phyloP scores from a whole-genome alignment of 1,140 invertebrate species.

The Anastrepha ludens region DNA sequence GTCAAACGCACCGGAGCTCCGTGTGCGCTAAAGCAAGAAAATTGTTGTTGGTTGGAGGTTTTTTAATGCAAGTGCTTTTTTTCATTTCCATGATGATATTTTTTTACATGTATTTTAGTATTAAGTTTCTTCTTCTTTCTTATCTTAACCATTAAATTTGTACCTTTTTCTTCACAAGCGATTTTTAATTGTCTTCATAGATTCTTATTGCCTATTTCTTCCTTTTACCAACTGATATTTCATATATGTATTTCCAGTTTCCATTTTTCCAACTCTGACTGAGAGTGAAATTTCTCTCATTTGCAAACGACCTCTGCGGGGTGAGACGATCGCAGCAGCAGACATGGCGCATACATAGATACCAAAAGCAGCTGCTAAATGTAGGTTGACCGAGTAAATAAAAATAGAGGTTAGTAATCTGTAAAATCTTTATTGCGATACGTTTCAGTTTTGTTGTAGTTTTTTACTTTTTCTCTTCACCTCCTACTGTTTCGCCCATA shows the following conservation, averaged over 20 bases:
- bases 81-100: too few species aligned
- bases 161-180: too few species aligned
- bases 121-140: too few species aligned
- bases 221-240: neutral
- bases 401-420: neutral
- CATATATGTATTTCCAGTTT: neutral
- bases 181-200: too few species aligned
- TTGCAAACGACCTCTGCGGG: conserved; percentile 35
- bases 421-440: neutral
- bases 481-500: neutral
- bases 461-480: neutral
- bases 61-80: too few species aligned
- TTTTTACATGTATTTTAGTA: too few species aligned
- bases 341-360: neutral
- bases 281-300: conserved; percentile 12
- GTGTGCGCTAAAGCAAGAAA: too few species aligned
- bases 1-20: too few species aligned
- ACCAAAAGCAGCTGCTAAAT: neutral
- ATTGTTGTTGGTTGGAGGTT: too few species aligned
- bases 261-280: neutral
- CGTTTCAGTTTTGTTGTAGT: neutral
- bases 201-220: too few species aligned
- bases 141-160: too few species aligned
- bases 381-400: neutral
- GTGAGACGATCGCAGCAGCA: neutral